These are phyloP conservation scores for Plusia festucae DNA, from an alignment of 2,888 invertebrate genomes.

Conservation along the genomic window DNA sequence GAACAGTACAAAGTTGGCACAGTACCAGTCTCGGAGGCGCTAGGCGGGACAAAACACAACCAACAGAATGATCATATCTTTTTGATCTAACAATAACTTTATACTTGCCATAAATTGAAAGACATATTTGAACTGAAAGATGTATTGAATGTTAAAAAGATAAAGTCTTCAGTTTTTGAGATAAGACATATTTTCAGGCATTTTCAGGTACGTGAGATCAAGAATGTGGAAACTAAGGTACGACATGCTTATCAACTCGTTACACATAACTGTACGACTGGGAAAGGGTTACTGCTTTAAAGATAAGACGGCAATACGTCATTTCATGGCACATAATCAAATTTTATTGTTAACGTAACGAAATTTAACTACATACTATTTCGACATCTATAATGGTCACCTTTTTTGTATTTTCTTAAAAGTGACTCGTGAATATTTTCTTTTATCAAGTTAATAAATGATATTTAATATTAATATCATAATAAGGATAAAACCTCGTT, in stretches of 20 bases:
- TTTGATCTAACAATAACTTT: conserved; percentile 31
- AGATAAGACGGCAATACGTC: neutral
- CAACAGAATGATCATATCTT: conserved; percentile 33
- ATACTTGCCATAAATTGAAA: conserved; percentile 23
- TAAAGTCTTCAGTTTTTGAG: neutral
- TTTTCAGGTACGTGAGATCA: neutral
- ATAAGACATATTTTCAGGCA: neutral
- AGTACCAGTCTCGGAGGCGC: conserved; percentile 28
- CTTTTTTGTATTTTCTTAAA: neutral
- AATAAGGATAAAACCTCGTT: neutral
- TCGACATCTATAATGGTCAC: neutral
- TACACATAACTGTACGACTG: neutral
- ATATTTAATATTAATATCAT: neutral
- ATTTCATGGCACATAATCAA: neutral
- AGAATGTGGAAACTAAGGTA: neutral
- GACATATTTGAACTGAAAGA: conserved; percentile 19
- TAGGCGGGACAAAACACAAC: conserved; percentile 22
- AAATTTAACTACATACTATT: neutral
- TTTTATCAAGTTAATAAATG: neutral
- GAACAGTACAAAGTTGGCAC: conserved; percentile 40
- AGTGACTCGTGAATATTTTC: neutral
- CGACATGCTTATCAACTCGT: conserved; percentile 3
- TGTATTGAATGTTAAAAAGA: conserved; percentile 19
- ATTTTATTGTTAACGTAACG: neutral
- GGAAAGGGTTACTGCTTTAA: conserved; percentile 4